Evolutionary conservation across 2,888 invertebrate species (phyloP).

Genomic region (Drosophila setosimentum): DNA sequence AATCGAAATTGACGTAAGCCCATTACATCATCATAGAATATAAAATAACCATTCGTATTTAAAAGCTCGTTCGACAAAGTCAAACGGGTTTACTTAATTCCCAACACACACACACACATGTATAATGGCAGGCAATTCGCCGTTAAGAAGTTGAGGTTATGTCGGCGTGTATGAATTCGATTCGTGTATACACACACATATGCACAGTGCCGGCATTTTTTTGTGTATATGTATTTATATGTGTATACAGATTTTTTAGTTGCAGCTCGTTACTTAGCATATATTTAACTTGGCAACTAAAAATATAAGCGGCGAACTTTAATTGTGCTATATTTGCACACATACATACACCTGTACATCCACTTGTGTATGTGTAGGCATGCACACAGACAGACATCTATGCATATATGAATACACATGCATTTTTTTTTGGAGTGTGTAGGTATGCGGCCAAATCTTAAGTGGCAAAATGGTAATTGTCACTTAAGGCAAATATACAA

Average conservation of each 20-base stretch:
- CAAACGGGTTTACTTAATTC: conserved; percentile 69
- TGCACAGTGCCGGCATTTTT: conserved; percentile 64
- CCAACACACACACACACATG: conserved; percentile 24
- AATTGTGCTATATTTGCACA: conserved; percentile 44
- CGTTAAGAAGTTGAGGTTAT: conserved; percentile 54
- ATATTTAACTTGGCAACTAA: conserved; percentile 42
- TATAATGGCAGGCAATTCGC: conserved; percentile 8
- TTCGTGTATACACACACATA: conserved; percentile 40
- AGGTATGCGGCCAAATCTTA: conserved; percentile 19
- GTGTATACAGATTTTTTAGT: conserved; percentile 4
- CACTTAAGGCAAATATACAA: conserved; percentile 44
- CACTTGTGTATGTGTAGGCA: conserved; percentile 13
- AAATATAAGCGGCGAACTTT: conserved; percentile 48
- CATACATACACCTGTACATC: conserved; percentile 12
- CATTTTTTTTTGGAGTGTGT: conserved; percentile 21
- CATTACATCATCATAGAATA: conserved; percentile 68
- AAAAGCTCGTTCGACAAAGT: conserved; percentile 63
- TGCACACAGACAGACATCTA: conserved; percentile 3
- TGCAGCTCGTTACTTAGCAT: conserved; percentile 19
- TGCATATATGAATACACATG: conserved; percentile 26
- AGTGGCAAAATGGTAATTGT: conserved; percentile 50
- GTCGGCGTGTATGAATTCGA: conserved; percentile 51
- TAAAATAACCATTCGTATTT: conserved; percentile 41
- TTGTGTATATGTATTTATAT: conserved; percentile 17
- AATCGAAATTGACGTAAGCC: conserved; percentile 57